Percentiles rank a stretch among this genome's conserved stretches.
These are phyloP conservation scores for Callocephalon fimbriatum DNA, from an alignment of 2,113 vertebrate genomes.

Conservation along the genomic window DNA sequence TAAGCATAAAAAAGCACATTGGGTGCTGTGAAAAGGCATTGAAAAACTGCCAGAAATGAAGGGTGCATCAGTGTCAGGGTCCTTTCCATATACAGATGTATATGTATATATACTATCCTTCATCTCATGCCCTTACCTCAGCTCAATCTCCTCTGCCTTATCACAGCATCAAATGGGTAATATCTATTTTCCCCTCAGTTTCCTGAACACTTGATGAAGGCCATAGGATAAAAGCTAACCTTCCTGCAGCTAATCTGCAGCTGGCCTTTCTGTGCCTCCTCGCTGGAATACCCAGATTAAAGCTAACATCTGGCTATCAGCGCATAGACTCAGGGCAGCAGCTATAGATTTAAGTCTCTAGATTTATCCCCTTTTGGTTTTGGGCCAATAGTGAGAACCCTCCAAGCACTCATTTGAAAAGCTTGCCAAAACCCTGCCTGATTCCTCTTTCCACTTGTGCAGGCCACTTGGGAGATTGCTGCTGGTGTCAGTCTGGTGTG, in stretches of 20 bases:
- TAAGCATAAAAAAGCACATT: background rate
- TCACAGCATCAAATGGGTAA: background rate
- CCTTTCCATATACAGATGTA: background rate
- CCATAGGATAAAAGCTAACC: background rate
- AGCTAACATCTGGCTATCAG: slow-evolving; percentile 58
- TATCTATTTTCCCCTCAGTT: background rate
- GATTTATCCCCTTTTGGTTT: slow-evolving; percentile 49
- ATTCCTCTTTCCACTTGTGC: slow-evolving; percentile 13
- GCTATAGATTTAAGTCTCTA: slow-evolving; percentile 36
- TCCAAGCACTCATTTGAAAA: slow-evolving; percentile 36
- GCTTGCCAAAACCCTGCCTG: background rate
- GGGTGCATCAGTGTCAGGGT: background rate
- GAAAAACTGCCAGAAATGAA: background rate
- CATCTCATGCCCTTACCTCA: background rate
- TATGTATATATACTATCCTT: background rate
- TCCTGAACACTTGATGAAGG: background rate
- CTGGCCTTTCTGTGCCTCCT: background rate
- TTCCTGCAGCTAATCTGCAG: background rate
- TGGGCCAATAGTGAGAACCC: background rate
- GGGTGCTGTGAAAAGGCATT: background rate
- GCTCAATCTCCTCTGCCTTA: background rate
- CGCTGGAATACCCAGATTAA: background rate
- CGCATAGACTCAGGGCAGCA: slow-evolving; percentile 8
- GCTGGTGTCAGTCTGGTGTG: background rate
- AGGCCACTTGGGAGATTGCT: background rate